These are phyloP conservation scores for Blennius ocellaris DNA, from an alignment of 2,113 vertebrate species.

Conservation along the genomic window DNA sequence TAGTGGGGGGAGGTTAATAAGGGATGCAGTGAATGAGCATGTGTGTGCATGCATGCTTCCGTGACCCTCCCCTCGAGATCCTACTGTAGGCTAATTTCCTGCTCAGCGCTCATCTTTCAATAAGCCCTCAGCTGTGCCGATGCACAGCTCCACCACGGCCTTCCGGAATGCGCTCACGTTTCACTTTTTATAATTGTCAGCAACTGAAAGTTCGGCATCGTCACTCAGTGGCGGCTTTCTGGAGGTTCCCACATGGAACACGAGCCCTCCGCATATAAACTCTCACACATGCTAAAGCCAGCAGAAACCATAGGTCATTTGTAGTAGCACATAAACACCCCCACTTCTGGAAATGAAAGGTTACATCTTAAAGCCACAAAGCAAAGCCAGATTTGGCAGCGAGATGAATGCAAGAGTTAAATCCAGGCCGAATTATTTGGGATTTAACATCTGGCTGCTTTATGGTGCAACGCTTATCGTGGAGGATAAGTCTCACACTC, in stretches of 20 bases:
- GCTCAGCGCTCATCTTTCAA: constrained; percentile 67
- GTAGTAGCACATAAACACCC: constrained; percentile 60
- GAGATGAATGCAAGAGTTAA: constrained; percentile 71
- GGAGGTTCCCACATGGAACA: constrained; percentile 74
- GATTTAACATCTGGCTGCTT: constrained; percentile 78
- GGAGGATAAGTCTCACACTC: constrained; percentile 54
- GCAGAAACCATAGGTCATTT: constrained; percentile 59
- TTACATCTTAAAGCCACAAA: constrained; percentile 58
- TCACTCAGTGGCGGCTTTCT: constrained; percentile 49
- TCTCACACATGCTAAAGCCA: constrained; percentile 57
- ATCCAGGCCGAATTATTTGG: constrained; percentile 72
- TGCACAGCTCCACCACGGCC: constrained; percentile 59
- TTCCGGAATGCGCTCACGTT: constrained; percentile 80
- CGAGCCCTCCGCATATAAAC: constrained; percentile 43
- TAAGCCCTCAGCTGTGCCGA: constrained; percentile 75
- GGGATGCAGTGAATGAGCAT: not conserved
- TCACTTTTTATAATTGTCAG: constrained; percentile 80
- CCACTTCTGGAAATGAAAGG: constrained; percentile 63
- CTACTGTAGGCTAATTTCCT: constrained; percentile 45
- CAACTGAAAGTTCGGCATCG: constrained; percentile 57
- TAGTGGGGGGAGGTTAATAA: not conserved
- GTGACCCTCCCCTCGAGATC: constrained; percentile 26
- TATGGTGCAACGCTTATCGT: constrained; percentile 36
- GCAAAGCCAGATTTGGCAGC: constrained; percentile 69
- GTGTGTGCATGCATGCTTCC: constrained; percentile 19